Conservation (phyloP, 2,888 invertebrate genomes). For the Therioaphis trifolii region DNA sequence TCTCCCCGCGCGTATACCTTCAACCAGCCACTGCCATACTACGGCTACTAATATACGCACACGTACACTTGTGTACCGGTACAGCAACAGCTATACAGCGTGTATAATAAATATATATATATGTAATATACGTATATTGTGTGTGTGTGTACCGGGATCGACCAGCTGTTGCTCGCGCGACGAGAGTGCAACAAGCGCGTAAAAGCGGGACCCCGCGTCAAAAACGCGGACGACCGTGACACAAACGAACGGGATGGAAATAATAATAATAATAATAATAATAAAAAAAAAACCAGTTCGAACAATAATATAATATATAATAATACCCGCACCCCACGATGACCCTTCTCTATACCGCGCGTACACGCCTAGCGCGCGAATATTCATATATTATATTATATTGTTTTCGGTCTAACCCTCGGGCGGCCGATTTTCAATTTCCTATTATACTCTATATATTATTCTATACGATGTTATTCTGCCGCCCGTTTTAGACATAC, state of each 20-base stretch:
- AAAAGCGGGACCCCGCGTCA: constrained; percentile 22
- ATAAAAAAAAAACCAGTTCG: constrained; percentile 42
- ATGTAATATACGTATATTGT: too few species aligned
- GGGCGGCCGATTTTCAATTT: constrained; percentile 17
- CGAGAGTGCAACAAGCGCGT: constrained; percentile 58
- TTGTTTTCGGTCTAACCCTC: constrained; percentile 7
- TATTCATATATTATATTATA: background rate
- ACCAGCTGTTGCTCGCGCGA: constrained; percentile 56
- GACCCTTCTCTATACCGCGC: background rate
- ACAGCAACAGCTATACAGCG: background rate
- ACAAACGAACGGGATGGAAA: background rate
- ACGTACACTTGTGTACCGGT: background rate
- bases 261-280: constrained; percentile 3
- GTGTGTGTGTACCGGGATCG: too few species aligned
- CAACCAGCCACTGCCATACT: too few species aligned
- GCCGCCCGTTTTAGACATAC: too few species aligned
- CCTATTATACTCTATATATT: background rate
- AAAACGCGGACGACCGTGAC: constrained; percentile 23
- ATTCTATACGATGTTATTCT: too few species aligned
- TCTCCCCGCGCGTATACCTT: too few species aligned
- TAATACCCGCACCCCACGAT: background rate
- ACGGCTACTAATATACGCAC: too few species aligned
- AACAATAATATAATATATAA: too few species aligned
- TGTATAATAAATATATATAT: too few species aligned
- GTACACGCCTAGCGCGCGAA: background rate